Evolutionary conservation across 1,140 invertebrate species (phyloP).

Genomic region (Cydia strobilella): DNA sequence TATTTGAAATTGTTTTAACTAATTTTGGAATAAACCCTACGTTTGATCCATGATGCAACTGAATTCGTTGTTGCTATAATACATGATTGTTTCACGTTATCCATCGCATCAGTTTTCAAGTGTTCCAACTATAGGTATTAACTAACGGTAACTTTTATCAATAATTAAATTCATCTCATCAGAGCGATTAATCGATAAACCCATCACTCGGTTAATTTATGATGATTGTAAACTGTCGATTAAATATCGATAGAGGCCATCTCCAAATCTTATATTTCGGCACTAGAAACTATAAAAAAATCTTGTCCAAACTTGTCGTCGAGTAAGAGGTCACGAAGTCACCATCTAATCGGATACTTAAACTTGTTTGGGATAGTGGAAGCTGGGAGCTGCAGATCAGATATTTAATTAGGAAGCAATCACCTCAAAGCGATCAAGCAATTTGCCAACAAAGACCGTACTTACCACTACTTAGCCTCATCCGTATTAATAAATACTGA

Average conservation of each 20-base stretch:
- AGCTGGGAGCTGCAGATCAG: background rate
- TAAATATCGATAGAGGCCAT: constrained; percentile 26
- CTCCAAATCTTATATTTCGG: constrained; percentile 10
- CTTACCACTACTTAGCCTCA: too few species aligned
- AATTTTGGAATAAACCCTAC: background rate
- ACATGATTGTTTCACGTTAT: background rate
- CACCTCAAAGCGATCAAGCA: background rate
- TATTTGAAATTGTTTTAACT: background rate
- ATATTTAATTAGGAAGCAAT: background rate
- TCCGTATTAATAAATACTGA: too few species aligned
- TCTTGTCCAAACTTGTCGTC: constrained; percentile 43
- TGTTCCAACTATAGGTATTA: constrained; percentile 2
- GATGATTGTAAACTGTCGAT: constrained; percentile 31
- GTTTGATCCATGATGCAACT: background rate
- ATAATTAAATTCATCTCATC: constrained; percentile 7
- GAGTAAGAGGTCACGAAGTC: constrained; percentile 43
- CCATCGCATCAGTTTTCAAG: background rate
- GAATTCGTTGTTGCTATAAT: background rate
- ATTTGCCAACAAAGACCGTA: too few species aligned
- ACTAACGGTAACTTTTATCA: background rate
- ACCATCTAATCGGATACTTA: constrained; percentile 3
- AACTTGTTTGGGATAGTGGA: constrained; percentile 41
- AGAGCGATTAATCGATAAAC: constrained; percentile 21
- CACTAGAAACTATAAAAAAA: background rate
- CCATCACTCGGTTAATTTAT: constrained; percentile 26